Conservation (phyloP, 2,888 invertebrate species). For the Noctua pronuba region DNA sequence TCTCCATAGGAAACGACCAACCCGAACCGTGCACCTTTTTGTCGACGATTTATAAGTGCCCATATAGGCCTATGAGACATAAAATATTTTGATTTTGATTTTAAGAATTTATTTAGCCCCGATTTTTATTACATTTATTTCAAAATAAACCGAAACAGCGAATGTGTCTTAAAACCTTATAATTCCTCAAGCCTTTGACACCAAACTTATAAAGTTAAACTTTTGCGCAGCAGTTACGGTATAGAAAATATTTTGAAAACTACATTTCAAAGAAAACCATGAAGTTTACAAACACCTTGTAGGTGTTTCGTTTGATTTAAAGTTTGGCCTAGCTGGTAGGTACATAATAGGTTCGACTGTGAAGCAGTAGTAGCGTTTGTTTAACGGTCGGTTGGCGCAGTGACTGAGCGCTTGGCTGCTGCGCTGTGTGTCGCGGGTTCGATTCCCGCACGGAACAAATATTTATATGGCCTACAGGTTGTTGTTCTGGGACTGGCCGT, state of each 20-base stretch:
- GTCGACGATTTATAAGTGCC: too few relatives aligned
- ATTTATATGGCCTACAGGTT: too few relatives aligned
- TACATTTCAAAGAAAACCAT: constrained; percentile 14
- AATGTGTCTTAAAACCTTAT: neutral
- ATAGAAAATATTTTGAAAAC: constrained; percentile 11
- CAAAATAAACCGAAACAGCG: neutral
- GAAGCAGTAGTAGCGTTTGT: neutral
- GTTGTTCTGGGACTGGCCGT: too few relatives aligned
- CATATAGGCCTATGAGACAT: too few relatives aligned
- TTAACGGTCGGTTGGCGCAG: too few relatives aligned
- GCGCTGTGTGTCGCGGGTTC: too few relatives aligned
- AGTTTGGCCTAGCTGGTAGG: neutral
- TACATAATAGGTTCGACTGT: neutral
- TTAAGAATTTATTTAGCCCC: too few relatives aligned
- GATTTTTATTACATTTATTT: neutral
- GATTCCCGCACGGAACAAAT: too few relatives aligned
- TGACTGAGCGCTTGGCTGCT: too few relatives aligned
- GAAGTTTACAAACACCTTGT: neutral
- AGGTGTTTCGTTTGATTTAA: neutral
- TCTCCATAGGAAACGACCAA: too few relatives aligned
- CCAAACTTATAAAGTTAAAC: neutral
- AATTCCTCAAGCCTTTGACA: neutral
- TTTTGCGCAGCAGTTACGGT: neutral
- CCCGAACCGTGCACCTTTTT: too few relatives aligned
- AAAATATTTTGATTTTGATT: too few relatives aligned